Base-by-base conservation (phyloP, 2,797 vertebrate species). In the Syndactyla subalaris region DNA sequence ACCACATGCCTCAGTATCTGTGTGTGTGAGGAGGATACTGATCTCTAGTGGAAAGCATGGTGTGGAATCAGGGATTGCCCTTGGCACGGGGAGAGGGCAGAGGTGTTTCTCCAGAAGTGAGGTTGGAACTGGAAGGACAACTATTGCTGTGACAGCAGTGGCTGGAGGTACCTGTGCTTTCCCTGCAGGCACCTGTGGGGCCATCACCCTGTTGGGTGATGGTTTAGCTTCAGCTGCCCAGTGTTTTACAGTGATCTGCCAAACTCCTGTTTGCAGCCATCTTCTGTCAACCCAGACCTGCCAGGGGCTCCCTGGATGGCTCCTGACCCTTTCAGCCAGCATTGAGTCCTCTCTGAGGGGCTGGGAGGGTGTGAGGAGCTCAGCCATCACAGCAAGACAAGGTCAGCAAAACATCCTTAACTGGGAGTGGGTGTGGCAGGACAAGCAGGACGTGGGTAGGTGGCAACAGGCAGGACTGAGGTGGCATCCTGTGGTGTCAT, bases 401-500 rank as follows among this genome's bases (percentile, higher is more conserved):
- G 21, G 17, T 77, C 79, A 77, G 88, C 79, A 89, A 65, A 84
- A 89, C 51, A 46, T 12, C n/a, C 58, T 41, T 26, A 72, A 2
- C 29, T 23, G 45, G n/a, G 45, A 65, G n/a, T 65, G 73, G 79
- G 51, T 52, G 87, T 77, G 87, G 72, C 90, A 90, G 80, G 73
- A 66, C 45, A 49, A 77, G 58, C 66, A 73, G 88, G 62, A 86
- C 7, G 0, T 15, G 8, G 26, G 39, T 4, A 46, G 51, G 38
- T 54, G 79, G 70, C 58, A 66, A 29, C 5, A 27, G 74, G 63
- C 34, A 65, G 74, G 61, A 46, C 2, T 4, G 32, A 79, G 80
- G 52, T 93, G 84, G 26, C 36, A 29, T 79, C 92, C 91, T 91
- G 68, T n/a, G 30, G 26, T 32, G 65, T 82, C 90, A 94, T 46